Percentiles rank a stretch among this genome's conserved stretches.
phyloP scores from a whole-genome alignment of 2,113 vertebrate species.

The Apteryx mantelli region DNA sequence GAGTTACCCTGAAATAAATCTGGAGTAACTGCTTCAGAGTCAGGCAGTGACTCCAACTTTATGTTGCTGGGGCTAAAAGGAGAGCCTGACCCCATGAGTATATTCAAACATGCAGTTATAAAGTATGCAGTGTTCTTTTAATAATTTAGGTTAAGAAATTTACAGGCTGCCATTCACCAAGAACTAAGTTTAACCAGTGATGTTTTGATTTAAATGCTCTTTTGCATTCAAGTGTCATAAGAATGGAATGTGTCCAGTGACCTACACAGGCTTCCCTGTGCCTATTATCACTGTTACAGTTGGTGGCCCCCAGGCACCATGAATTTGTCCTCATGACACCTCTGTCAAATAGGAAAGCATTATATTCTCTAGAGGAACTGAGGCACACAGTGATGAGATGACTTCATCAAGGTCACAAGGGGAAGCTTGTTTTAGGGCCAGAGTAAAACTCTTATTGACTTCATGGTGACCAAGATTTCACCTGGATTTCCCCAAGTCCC shows the following conservation, averaged over 20 bases:
- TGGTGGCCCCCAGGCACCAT: background rate
- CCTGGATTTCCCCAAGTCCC: background rate
- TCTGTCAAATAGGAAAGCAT: background rate
- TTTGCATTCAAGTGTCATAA: slow-evolving; percentile 30
- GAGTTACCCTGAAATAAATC: slow-evolving; percentile 57
- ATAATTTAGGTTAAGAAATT: slow-evolving; percentile 65
- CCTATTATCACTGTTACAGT: background rate
- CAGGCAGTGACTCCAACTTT: slow-evolving; percentile 56
- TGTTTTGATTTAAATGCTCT: slow-evolving; percentile 57
- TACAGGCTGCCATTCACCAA: slow-evolving; percentile 58
- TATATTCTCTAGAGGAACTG: background rate
- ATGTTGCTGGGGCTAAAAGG: slow-evolving; percentile 45
- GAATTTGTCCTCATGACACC: slow-evolving; percentile 32
- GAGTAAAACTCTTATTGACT: background rate
- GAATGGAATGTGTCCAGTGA: slow-evolving; percentile 63
- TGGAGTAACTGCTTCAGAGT: slow-evolving; percentile 49
- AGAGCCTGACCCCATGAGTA: slow-evolving; percentile 48
- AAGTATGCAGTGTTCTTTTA: slow-evolving; percentile 56
- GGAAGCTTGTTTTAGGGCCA: background rate
- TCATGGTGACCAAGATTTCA: background rate
- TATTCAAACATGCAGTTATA: slow-evolving; percentile 62
- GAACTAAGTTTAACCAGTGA: slow-evolving; percentile 45
- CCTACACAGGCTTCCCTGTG: slow-evolving; percentile 19
- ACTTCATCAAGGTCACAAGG: background rate
- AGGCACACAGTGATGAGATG: background rate